phyloP scores from a whole-genome alignment of 2,888 invertebrate species.

The Uloborus plumipes region DNA sequence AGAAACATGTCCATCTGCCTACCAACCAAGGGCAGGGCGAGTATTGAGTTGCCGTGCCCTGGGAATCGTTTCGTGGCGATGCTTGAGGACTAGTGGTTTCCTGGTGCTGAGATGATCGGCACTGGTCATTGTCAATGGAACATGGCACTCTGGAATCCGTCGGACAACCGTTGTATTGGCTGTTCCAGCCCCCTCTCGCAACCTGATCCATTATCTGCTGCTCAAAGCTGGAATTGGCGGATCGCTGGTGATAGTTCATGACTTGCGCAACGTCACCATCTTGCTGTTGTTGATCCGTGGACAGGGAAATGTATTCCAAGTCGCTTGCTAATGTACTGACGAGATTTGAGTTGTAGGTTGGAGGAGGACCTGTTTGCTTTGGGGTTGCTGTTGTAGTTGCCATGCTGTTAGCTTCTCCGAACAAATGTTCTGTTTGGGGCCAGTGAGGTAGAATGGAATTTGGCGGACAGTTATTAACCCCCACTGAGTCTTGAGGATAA shows the following conservation, averaged over 20 bases:
- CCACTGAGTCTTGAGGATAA: conserved; percentile 24
- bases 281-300: conserved; percentile 23
- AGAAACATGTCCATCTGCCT: conserved; percentile 49
- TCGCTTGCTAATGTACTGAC: conserved; percentile 29
- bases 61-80: not conserved
- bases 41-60: not conserved
- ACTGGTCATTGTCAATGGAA: too few species aligned
- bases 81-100: conserved; percentile 8
- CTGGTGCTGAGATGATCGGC: conserved; percentile 1
- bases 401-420: not conserved
- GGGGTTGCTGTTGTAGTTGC: not conserved
- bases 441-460: conserved; percentile 11
- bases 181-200: not conserved
- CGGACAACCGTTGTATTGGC: not conserved
- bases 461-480: conserved; percentile 15
- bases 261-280: conserved; percentile 14
- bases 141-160: too few species aligned
- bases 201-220: too few species aligned
- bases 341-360: conserved; percentile 5
- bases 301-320: conserved; percentile 28
- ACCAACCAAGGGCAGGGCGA: conserved; percentile 39
- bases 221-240: too few species aligned
- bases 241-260: not conserved
- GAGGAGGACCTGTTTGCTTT: not conserved
- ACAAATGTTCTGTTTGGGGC: conserved; percentile 31